Percentiles rank a stretch among this genome's conserved stretches.
Conservation (phyloP, 2,113 vertebrate species). For the Lepus americanus region DNA sequence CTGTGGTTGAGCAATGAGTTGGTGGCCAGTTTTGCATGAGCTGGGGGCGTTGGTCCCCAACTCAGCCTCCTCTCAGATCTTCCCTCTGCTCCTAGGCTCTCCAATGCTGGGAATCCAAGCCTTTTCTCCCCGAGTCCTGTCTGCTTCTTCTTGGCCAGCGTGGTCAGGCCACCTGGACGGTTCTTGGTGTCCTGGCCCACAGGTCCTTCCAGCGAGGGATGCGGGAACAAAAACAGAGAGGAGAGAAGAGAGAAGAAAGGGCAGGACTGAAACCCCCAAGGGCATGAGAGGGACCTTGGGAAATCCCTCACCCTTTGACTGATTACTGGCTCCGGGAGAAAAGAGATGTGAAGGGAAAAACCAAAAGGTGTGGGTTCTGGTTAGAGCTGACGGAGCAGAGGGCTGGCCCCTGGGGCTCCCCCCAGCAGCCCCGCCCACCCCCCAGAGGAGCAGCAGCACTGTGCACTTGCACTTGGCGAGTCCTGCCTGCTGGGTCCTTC, state of each 20-base stretch:
- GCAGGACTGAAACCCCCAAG: no score
- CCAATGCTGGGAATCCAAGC: neutral
- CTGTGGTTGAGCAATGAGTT: fast-evolving
- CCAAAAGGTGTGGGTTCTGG: neutral
- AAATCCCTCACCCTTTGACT: fast-evolving
- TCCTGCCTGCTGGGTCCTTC: neutral
- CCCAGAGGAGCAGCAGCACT: no score
- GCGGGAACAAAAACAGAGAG: neutral
- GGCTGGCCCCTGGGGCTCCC: neutral
- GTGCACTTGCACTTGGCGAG: no score
- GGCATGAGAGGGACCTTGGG: neutral
- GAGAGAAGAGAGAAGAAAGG: neutral
- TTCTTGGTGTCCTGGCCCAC: neutral
- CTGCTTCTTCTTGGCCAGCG: no score
- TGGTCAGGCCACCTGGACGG: neutral
- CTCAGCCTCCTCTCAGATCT: neutral
- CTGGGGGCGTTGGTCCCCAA: neutral
- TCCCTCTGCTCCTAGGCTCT: neutral
- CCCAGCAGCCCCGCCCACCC: no score
- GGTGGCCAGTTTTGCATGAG: no score
- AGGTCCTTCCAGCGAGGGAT: neutral
- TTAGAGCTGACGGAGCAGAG: neutral
- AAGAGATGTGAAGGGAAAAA: neutral
- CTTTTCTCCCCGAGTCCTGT: neutral
- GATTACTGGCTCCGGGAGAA: neutral